Percentiles rank a stretch among this genome's conserved stretches.
Conservation (phyloP, 2,888 invertebrate species). For the Polydrusus tereticollis region DNA sequence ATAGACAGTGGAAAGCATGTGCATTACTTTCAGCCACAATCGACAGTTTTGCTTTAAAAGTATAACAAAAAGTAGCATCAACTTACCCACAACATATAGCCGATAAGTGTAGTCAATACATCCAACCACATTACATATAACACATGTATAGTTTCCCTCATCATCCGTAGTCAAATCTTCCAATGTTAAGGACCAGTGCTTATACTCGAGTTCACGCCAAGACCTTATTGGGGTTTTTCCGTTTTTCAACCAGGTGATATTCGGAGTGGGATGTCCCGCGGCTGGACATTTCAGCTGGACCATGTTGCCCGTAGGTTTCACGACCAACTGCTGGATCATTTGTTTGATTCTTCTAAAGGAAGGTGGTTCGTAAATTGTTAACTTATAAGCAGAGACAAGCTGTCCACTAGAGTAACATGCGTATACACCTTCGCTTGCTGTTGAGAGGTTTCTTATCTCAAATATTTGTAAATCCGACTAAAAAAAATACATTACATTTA, state of each 20-base stretch:
- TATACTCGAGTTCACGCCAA: slow-evolving; percentile 75
- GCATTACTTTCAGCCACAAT: too few relatives aligned
- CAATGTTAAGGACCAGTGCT: slow-evolving; percentile 81
- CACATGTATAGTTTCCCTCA: slow-evolving; percentile 89
- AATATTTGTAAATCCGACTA: slow-evolving; percentile 29
- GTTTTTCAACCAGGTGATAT: slow-evolving; percentile 89
- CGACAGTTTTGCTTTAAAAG: too few relatives aligned
- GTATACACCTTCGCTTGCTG: slow-evolving; percentile 93
- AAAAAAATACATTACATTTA: neutral
- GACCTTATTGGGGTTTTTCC: slow-evolving; percentile 75
- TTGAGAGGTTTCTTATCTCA: slow-evolving; percentile 78
- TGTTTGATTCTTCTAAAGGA: slow-evolving; percentile 56
- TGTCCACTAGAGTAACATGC: slow-evolving; percentile 72
- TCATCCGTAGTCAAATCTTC: slow-evolving; percentile 88
- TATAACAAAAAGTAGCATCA: too few relatives aligned
- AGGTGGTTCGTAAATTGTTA: slow-evolving; percentile 55
- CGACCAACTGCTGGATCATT: slow-evolving; percentile 67
- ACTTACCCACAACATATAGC: slow-evolving; percentile 81
- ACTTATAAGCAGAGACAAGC: slow-evolving; percentile 51
- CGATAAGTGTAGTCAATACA: slow-evolving; percentile 81
- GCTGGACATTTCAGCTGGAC: slow-evolving; percentile 81
- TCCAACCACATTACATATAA: slow-evolving; percentile 85
- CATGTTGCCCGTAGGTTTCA: slow-evolving; percentile 85
- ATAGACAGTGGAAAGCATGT: too few relatives aligned
- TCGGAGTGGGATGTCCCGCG: slow-evolving; percentile 83